Conservation (phyloP, 35 echinoderm and acorn worm species). For the Hemicentrotus pulcherrimus region DNA sequence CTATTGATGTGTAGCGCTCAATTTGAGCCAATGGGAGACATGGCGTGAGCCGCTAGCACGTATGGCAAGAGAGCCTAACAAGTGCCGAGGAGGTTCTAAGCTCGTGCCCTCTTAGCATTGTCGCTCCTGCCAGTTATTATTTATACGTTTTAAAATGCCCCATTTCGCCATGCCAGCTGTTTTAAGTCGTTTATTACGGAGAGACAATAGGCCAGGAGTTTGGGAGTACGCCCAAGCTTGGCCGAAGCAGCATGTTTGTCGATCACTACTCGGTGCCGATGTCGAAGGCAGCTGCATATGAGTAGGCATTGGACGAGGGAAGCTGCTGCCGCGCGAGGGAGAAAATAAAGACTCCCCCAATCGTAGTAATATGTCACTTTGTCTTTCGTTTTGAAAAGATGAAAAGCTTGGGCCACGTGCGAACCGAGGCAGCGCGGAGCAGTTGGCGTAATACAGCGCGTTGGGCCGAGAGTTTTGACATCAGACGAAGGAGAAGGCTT, state of each 20-base stretch:
- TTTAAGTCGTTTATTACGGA: slow-evolving; percentile 54
- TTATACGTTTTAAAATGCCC: slow-evolving; percentile 58
- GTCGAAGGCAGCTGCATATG: slow-evolving; percentile 19
- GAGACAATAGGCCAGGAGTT: slow-evolving; percentile 47
- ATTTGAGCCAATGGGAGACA: slow-evolving; percentile 43
- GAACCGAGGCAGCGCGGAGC: slow-evolving; percentile 40
- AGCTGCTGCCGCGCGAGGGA: slow-evolving; percentile 43
- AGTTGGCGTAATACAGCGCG: slow-evolving; percentile 52
- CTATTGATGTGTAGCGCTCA: slow-evolving; percentile 36
- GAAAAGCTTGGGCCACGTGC: slow-evolving; percentile 47
- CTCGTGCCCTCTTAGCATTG: slow-evolving; percentile 30
- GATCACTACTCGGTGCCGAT: not conserved
- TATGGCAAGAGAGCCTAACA: slow-evolving; percentile 28
- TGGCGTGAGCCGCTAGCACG: not conserved
- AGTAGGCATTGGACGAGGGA: slow-evolving; percentile 2
- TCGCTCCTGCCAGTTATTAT: slow-evolving; percentile 54
- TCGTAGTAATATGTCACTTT: slow-evolving; percentile 56
- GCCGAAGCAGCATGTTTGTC: slow-evolving; percentile 47
- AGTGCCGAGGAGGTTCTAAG: not conserved
- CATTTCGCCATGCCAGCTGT: slow-evolving; percentile 52
- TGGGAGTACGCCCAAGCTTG: not conserved
- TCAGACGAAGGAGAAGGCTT: slow-evolving; percentile 24
- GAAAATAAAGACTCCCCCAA: slow-evolving; percentile 37
- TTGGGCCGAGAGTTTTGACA: not conserved
- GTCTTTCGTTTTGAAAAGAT: slow-evolving; percentile 56